Evolutionary conservation across 2,113 vertebrate genomes (phyloP), one percentile per base, ranked within the genome.

Genomic region (Probosciger aterrimus): DNA sequence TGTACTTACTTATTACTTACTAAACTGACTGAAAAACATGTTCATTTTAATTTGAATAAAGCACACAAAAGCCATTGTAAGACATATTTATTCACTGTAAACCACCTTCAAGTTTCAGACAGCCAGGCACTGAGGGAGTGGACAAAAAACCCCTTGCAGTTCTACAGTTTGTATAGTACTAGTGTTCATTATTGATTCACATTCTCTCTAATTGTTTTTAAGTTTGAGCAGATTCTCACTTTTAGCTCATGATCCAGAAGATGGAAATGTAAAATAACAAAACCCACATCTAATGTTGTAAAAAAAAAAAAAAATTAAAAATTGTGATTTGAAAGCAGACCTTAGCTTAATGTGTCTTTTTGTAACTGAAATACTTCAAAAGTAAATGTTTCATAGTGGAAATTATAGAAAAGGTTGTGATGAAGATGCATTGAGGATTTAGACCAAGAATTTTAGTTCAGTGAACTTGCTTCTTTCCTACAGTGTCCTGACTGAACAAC

Each of bases 231-330:
- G 6, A 13, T 50, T 59, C 35, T 85, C 11, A 28, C 3, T 75
- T 93, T 82, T 28, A 46, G 50, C 6, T 84, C 69, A 53, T 37
- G 12, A 11, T 53, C 41, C 12, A 35, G 23, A 88, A 43, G 31
- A 23, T 37, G 19, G 24, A 94, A 87, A 82, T 22, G 1, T 46
- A 39, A 80, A 86, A 59, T 39, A 39, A 57, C 33, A 64, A 55
- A 47, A 11, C 5, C 0, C 2, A 19, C 12, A 44, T 37, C 10
- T 25, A 83, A 53, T 1, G 39, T 0, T 44, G 2, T 18, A 59
- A 87, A 35, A 59, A 62, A 43, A 22, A 59, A 35, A 57, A 75
- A 53, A 41, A 18, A 53, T 53, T 2, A 1, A 33, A 25, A 57
- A 12, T 1, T 6, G 3, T 53, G 4, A 52, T 76, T 57, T 44